A percentile compares a stretch with the other conserved stretches of the same genome.
phyloP scores from a whole-genome alignment of 2,113 vertebrate genomes.

The Bufo bufo region DNA sequence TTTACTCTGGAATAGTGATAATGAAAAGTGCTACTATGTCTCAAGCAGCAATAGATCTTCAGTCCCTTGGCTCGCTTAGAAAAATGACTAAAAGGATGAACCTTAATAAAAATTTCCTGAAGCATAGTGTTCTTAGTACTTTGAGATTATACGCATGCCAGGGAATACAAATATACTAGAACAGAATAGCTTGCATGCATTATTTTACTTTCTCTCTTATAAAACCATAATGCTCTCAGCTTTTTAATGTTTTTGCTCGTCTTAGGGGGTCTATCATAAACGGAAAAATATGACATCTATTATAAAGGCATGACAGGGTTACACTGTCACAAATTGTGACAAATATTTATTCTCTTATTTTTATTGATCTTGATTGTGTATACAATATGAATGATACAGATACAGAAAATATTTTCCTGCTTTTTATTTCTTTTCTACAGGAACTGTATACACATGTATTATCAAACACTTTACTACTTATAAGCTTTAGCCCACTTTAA shows the following conservation, averaged over 20 bases:
- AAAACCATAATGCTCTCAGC: conserved; percentile 10
- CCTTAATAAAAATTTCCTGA: conserved; percentile 47
- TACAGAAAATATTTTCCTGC: neutral
- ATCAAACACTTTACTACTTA: neutral
- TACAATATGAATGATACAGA: neutral
- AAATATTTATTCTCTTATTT: neutral
- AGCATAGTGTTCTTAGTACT: conserved; percentile 36
- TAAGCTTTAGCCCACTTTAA: too few species aligned
- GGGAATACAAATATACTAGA: conserved; percentile 39
- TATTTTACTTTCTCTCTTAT: conserved; percentile 4
- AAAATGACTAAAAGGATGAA: conserved; percentile 43
- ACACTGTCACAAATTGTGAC: neutral
- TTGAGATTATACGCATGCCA: conserved; percentile 23
- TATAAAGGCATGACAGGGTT: neutral
- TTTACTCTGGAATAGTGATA: conserved; percentile 45
- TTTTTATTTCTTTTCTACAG: neutral
- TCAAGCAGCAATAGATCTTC: conserved; percentile 38
- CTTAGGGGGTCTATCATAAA: neutral
- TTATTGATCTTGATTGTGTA: neutral
- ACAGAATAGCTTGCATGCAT: conserved; percentile 17
- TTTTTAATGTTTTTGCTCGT: conserved; percentile 37
- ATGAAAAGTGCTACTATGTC: conserved; percentile 42
- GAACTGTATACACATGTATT: neutral
- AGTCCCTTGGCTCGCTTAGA: conserved; percentile 33
- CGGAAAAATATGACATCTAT: neutral